Base-by-base conservation (phyloP, 2,113 vertebrate species). In the Sorex araneus region DNA sequence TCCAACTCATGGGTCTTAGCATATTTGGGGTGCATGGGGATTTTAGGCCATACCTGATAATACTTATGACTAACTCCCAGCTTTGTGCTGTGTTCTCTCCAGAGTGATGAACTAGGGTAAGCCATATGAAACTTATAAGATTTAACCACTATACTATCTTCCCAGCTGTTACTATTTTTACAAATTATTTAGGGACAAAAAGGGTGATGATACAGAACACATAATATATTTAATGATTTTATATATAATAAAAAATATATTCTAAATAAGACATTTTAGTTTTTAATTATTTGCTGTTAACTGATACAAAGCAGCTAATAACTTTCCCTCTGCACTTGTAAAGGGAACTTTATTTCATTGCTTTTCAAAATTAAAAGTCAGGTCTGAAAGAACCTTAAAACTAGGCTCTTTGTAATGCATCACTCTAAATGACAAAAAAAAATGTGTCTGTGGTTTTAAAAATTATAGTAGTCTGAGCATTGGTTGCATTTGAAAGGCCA, bases 301-400 rank as follows among this genome's bases (percentile, higher is more conserved):
- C 47, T 50, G 47, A 50, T 50, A 50, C 47, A 50, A 50, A 50
- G 13, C 0, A 30, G 18, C 47, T 75, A 86, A 40, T 83, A 79
- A 94, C 27, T 83, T 89, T 21, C 78, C 79, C 30, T 19, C 54
- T 89, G 92, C 34, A 90, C 80, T 78, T 90, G 91, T 25, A 84
- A 86, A 84, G 60, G 28, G 75, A 84, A 92, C 91, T 23, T 7
- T 23, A 28, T 81, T 70, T 71, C 40, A 96, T 27, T 82, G 50
- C 0, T 0, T 96, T 95, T 96, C 47, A 45, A 79, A 64, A 92
- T 73, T 82, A 93, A 94, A 96, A 9, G 76, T 73, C 40, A 0
- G 92, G 71, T 88, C 91, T 30, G 7, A 92, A 40, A 64, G 18
- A 84, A 15, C 91, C 66, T 97, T 94, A 92, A 34, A 94, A 75